Evolutionary conservation across 2,113 vertebrate species (phyloP).

Genomic region (Ceyx margarethae): DNA sequence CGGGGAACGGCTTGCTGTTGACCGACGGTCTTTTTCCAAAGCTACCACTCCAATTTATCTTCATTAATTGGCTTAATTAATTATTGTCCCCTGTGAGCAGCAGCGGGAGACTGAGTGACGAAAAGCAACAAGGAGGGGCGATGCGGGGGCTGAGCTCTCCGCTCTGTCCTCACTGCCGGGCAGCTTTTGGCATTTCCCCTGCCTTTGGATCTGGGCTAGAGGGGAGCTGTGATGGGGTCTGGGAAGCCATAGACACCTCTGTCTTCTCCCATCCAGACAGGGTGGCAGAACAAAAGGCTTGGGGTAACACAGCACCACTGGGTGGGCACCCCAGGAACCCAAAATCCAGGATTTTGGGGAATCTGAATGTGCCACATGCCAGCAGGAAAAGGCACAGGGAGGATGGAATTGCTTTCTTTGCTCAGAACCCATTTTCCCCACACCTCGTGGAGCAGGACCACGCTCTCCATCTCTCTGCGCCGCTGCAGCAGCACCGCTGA

Average conservation of each 20-base stretch:
- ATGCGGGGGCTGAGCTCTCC: fast-evolving
- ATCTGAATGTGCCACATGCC: fast-evolving
- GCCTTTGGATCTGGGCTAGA: background rate
- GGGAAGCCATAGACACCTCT: background rate
- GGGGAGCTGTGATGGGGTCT: background rate
- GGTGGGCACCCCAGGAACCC: background rate
- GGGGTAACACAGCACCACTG: too few relatives aligned
- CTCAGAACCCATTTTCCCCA: background rate
- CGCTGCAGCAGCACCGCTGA: background rate
- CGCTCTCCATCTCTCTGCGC: fast-evolving
- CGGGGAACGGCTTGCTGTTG: background rate
- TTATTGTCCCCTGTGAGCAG: background rate
- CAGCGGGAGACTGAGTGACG: background rate
- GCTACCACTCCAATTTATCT: conserved; percentile 20
- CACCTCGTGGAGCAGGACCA: background rate
- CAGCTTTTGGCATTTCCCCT: background rate
- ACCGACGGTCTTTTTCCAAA: conserved; percentile 23
- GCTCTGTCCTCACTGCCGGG: fast-evolving
- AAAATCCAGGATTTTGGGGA: background rate
- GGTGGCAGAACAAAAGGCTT: background rate
- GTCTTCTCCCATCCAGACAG: background rate
- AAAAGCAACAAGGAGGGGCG: background rate
- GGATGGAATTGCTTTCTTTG: background rate
- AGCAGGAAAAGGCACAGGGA: background rate
- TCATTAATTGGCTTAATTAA: conserved; percentile 35